Percentiles rank a stretch among this genome's conserved stretches.
Conservation (phyloP, 2,888 invertebrate species). For the Protula sp. region DNA sequence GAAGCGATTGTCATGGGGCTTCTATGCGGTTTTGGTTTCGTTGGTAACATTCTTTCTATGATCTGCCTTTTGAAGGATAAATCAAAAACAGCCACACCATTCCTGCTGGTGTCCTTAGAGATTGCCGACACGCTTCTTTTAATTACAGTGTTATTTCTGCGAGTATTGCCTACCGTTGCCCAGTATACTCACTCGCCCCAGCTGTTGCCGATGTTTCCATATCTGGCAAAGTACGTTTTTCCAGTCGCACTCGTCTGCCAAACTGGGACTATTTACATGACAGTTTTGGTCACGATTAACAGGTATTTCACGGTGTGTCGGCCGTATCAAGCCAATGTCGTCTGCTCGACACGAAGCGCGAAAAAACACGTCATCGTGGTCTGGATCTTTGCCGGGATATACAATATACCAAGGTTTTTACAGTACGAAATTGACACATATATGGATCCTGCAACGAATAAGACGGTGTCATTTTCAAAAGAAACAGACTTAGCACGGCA, state of each 20-base stretch:
- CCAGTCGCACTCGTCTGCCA: slow-evolving; percentile 12
- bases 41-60: slow-evolving; percentile 18
- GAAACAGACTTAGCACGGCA: slow-evolving; percentile 2
- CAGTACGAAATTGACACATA: slow-evolving; percentile 6
- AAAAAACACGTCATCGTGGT: slow-evolving; percentile 11
- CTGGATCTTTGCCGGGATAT: slow-evolving; percentile 9
- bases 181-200: slow-evolving; percentile 7
- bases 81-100: slow-evolving; percentile 19
- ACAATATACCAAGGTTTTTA: slow-evolving; percentile 18
- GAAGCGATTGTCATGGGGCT: slow-evolving; percentile 15
- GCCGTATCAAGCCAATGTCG: slow-evolving; percentile 13
- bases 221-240: slow-evolving; percentile 7
- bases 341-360: slow-evolving; percentile 13
- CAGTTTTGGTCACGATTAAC: slow-evolving; percentile 17
- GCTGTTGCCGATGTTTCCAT: slow-evolving; percentile 4
- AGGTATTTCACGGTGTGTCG: slow-evolving; percentile 14
- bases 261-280: slow-evolving; percentile 16
- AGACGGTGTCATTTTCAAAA: background rate
- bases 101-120: slow-evolving; percentile 15
- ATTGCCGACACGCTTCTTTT: slow-evolving; percentile 17
- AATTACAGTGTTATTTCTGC: slow-evolving; percentile 9
- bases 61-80: slow-evolving; percentile 14
- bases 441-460: background rate
- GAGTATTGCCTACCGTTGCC: slow-evolving; percentile 11
- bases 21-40: slow-evolving; percentile 14